Percentiles rank a stretch among this genome's conserved stretches.
These are phyloP conservation scores for Blastobasis adustella DNA, from an alignment of 2,888 invertebrate species.

Conservation along the genomic window DNA sequence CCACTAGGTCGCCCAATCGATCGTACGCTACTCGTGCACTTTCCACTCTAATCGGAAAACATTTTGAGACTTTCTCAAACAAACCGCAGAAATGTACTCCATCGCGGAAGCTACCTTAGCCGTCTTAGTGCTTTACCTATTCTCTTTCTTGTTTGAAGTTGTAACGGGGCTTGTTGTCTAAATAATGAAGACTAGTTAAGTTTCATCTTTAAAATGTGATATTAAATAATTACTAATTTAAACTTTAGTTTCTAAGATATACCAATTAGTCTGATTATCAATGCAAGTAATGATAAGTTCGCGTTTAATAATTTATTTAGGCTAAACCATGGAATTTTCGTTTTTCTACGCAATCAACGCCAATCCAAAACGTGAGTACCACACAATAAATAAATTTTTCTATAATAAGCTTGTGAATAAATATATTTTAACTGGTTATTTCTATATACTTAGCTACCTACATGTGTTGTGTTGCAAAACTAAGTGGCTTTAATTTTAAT, in stretches of 20 bases:
- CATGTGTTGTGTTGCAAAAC: no score
- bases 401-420: neutral
- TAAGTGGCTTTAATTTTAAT: no score
- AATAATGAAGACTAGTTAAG: constrained; percentile 19
- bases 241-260: constrained; percentile 30
- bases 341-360: neutral
- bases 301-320: constrained; percentile 13
- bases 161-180: constrained; percentile 62
- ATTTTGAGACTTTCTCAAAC: constrained; percentile 24
- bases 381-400: neutral
- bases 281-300: constrained; percentile 44
- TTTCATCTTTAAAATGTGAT: constrained; percentile 53
- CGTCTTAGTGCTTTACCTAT: constrained; percentile 59
- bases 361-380: constrained; percentile 6
- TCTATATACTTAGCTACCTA: neutral
- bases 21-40: constrained; percentile 37
- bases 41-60: constrained; percentile 20
- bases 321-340: constrained; percentile 6
- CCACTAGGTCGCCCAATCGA: constrained; percentile 39
- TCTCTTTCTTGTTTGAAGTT: constrained; percentile 64
- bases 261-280: constrained; percentile 45
- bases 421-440: neutral
- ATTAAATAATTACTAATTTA: constrained; percentile 27
- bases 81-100: constrained; percentile 56
- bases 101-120: constrained; percentile 66